phyloP scores from a whole-genome alignment of 2,113 vertebrate genomes.

The Fulica atra region DNA sequence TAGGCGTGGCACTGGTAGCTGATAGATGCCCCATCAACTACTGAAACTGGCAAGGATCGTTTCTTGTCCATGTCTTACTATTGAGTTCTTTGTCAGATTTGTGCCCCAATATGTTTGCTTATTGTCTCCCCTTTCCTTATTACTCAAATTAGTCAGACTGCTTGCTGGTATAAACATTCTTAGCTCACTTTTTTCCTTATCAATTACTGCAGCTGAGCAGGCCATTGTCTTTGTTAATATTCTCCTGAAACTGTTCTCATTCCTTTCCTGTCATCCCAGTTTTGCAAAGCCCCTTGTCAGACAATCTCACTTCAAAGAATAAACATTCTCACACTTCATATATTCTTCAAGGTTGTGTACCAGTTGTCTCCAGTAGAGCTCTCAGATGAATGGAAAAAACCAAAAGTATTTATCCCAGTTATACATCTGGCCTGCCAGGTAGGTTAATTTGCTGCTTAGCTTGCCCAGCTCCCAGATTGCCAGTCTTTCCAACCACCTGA shows the following conservation, averaged over 20 bases:
- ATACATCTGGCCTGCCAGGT: background rate
- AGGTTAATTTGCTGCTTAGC: background rate
- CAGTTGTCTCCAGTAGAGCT: background rate
- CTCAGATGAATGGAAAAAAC: background rate
- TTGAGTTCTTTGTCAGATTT: background rate
- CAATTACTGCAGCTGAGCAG: background rate
- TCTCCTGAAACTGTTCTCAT: background rate
- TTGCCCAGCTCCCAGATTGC: background rate
- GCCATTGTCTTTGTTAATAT: background rate
- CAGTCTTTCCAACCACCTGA: background rate
- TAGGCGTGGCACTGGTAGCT: rapidly evolving
- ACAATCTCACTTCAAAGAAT: background rate
- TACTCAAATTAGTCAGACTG: background rate
- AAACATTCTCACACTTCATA: background rate
- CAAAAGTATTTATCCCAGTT: background rate
- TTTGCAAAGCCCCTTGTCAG: background rate
- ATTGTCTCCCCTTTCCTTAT: background rate
- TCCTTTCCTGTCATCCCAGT: background rate
- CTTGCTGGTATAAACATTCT: background rate
- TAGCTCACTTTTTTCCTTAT: background rate
- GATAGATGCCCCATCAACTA: background rate
- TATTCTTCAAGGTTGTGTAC: background rate
- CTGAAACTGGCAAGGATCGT: background rate
- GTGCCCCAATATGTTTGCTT: background rate
- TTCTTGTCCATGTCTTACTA: background rate